Conservation (phyloP, 2,888 invertebrate genomes). For the Drosophila hamatofila region DNA sequence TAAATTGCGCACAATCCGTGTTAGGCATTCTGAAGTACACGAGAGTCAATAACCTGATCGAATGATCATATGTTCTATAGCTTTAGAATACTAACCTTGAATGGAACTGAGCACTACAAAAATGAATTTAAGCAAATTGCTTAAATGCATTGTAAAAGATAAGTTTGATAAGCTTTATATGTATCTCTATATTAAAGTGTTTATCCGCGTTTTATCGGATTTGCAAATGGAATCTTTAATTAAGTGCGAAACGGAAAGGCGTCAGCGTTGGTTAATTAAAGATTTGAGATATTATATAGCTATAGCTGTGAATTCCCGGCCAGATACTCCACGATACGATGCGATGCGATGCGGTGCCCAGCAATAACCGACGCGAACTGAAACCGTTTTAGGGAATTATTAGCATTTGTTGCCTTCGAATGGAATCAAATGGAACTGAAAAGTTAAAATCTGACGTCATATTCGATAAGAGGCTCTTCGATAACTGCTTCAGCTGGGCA, state of each 20-base stretch:
- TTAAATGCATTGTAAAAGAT: constrained; percentile 48
- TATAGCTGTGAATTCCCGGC: constrained; percentile 46
- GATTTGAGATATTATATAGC: constrained; percentile 19
- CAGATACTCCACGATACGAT: constrained; percentile 54
- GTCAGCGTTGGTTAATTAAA: constrained; percentile 42
- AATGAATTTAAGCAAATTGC: constrained; percentile 44
- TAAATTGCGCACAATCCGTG: constrained; percentile 17
- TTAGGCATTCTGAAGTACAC: constrained; percentile 6
- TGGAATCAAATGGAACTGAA: constrained; percentile 38
- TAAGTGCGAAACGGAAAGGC: constrained; percentile 41
- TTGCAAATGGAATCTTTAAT: constrained; percentile 63
- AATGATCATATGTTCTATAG: constrained; percentile 7
- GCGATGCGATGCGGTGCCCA: constrained; percentile 69
- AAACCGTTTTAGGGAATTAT: constrained; percentile 47
- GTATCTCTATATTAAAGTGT: constrained; percentile 2
- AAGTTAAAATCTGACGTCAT: constrained; percentile 37
- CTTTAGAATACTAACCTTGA: constrained; percentile 64
- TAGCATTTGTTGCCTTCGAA: constrained; percentile 55
- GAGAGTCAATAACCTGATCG: constrained; percentile 22
- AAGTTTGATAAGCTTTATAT: constrained; percentile 5
- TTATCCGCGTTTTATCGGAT: constrained; percentile 25
- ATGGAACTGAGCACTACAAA: constrained; percentile 38
- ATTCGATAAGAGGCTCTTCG: constrained; percentile 36
- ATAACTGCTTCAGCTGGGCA: constrained; percentile 10
- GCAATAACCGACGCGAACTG: constrained; percentile 74